A percentile compares a stretch with the other conserved stretches of the same genome.
Conservation (phyloP, 2,888 invertebrate species). For the Chrysolina haemoptera region DNA sequence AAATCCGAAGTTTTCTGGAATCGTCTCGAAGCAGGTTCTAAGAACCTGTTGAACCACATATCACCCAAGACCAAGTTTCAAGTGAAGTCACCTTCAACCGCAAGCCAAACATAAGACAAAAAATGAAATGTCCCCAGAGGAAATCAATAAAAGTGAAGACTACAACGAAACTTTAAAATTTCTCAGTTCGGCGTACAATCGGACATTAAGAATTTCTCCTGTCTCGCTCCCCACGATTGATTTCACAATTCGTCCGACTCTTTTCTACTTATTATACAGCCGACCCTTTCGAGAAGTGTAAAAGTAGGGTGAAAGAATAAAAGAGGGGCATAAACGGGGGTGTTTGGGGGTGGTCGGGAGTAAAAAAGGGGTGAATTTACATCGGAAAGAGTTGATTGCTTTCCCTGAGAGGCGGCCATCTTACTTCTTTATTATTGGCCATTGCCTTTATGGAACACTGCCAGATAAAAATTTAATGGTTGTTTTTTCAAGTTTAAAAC, state of each 20-base stretch:
- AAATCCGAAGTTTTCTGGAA: neutral
- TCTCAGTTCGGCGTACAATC: conserved; percentile 59
- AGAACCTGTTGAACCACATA: conserved; percentile 16
- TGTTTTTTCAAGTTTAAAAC: conserved; percentile 39
- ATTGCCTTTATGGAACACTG: conserved; percentile 59
- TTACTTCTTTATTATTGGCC: conserved; percentile 68
- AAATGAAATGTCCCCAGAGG: conserved; percentile 27
- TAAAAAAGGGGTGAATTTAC: conserved; percentile 67
- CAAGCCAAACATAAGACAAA: conserved; percentile 1
- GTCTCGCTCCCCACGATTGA: conserved; percentile 35
- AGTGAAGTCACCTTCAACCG: neutral
- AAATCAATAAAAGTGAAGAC: conserved; percentile 60
- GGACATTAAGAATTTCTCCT: conserved; percentile 53
- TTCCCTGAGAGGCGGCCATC: conserved; percentile 67
- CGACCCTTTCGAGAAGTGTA: conserved; percentile 66
- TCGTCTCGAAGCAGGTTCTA: too few relatives aligned
- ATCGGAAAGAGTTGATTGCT: conserved; percentile 70
- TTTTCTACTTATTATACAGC: conserved; percentile 51
- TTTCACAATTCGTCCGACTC: conserved; percentile 31
- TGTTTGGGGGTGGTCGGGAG: conserved; percentile 63
- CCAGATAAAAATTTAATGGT: conserved; percentile 48
- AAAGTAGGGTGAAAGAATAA: conserved; percentile 70
- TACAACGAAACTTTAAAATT: conserved; percentile 61
- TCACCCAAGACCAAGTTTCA: neutral
- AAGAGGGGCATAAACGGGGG: conserved; percentile 68